These are phyloP conservation scores for Avahi laniger DNA, from an alignment of 2,797 vertebrate genomes.

Conservation along the genomic window DNA sequence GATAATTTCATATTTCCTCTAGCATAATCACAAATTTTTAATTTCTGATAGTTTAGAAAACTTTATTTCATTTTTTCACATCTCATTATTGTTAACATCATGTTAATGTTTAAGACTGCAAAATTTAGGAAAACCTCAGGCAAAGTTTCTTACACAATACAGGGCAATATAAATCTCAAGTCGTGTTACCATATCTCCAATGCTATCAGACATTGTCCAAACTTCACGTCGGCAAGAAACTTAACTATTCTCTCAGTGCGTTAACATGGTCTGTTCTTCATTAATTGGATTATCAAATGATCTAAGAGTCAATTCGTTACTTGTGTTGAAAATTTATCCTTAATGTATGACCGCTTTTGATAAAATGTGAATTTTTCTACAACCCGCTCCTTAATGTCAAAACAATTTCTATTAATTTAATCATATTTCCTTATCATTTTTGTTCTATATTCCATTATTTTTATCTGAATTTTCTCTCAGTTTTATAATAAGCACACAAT, in stretches of 20 bases:
- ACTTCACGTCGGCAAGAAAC: not conserved
- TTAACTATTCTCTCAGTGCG: not conserved
- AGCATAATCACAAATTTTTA: not conserved
- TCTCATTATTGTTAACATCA: not conserved
- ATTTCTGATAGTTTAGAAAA: not conserved
- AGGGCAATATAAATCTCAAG: not conserved
- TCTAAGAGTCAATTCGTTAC: not conserved
- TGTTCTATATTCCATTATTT: not conserved
- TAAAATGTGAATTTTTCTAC: not conserved
- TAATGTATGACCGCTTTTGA: not conserved
- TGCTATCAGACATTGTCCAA: not conserved
- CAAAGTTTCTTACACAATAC: not conserved
- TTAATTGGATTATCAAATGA: not conserved
- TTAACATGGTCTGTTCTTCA: not conserved
- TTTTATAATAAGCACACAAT: not conserved
- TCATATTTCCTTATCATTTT: not conserved
- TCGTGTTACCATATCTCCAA: not conserved
- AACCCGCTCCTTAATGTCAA: not conserved
- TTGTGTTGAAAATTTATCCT: not conserved
- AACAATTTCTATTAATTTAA: not conserved
- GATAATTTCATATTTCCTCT: not conserved
- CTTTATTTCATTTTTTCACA: not conserved
- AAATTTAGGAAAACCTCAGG: not conserved
- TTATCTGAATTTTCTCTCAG: not conserved
- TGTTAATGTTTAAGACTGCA: not conserved